Base-by-base conservation (phyloP, 2,113 vertebrate species). In the Hylia prasina region DNA sequence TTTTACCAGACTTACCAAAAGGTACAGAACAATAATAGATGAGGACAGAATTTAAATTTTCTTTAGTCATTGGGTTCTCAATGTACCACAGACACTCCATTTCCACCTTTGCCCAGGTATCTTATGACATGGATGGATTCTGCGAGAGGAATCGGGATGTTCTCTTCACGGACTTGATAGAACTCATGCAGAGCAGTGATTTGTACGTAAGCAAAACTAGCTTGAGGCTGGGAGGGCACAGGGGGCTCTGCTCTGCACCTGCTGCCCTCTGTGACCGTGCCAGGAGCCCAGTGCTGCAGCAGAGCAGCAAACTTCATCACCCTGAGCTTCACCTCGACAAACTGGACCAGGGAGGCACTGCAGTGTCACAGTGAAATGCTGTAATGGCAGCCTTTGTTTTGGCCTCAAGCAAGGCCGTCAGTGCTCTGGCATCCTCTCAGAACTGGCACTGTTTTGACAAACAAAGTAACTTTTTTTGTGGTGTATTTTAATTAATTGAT, bases 151-250 rank as follows among this genome's bases (percentile, higher is more conserved):
- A 99, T 97, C 98, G 99, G 70, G 99, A 99, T 51, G 99, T 99
- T 73, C 98, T 99, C 68, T 99, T 99, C 94, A 99, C 93, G 94
- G 99, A 99, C 97, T 98, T 99, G 97, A 99, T 99, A 33, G 99
- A 99, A 94, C 97, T 99, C 94, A 99, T 99, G 99, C 99, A 99
- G 96, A 99, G 99, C 98, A 99, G 99, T 95, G 99, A 99, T 95
- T 98, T 98, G 99, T 99, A 97, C 98, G 99, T 98, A 87, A 84
- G 53, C 90, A 68, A 61, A 48, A 64, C 51, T 76, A 75, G 75
- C 70, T 90, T 68, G 48, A 20, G 86, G 92, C 82, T 61, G 21
- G 82, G 85, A 83, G 69, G 91, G 64, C 79, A 77, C 85, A 54
- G 47, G 77, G 48, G 75, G 88, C 82, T n/a, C 53, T 48, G 17